These are phyloP conservation scores for Synergus gifuensis DNA, from an alignment of 2,888 invertebrate genomes.

Conservation along the genomic window DNA sequence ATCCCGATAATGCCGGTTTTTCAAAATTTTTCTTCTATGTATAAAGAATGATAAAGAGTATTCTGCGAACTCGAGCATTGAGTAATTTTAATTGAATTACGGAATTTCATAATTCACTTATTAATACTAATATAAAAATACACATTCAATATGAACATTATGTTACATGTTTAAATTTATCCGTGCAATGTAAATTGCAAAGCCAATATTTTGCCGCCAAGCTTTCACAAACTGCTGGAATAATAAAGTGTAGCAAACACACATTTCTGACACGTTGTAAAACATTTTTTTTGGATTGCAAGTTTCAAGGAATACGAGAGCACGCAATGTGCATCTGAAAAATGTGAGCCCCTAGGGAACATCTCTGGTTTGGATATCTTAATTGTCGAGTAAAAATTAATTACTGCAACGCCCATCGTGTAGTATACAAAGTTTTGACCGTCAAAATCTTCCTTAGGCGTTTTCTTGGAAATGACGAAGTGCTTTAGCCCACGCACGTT, in stretches of 20 bases:
- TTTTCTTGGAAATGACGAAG: slow-evolving; percentile 58
- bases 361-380: slow-evolving; percentile 68
- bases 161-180: not conserved
- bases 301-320: slow-evolving; percentile 8
- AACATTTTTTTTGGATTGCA: not conserved
- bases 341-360: slow-evolving; percentile 66
- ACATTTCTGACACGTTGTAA: not conserved
- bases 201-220: not conserved
- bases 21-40: not conserved
- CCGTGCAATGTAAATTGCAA: not conserved
- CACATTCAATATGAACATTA: not conserved
- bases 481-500: not conserved
- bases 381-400: slow-evolving; percentile 73
- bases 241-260: slow-evolving; percentile 4
- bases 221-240: not conserved
- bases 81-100: not conserved
- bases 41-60: not conserved
- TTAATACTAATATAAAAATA: not conserved
- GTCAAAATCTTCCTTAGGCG: slow-evolving; percentile 57
- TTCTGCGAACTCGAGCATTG: not conserved
- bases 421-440: slow-evolving; percentile 53
- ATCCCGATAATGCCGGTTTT: not conserved
- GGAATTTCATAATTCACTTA: not conserved
- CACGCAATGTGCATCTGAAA: slow-evolving; percentile 62
- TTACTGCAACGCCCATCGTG: slow-evolving; percentile 70